These are phyloP conservation scores for Paguma larvata DNA, from an alignment of 2,797 vertebrate species.

Conservation along the genomic window DNA sequence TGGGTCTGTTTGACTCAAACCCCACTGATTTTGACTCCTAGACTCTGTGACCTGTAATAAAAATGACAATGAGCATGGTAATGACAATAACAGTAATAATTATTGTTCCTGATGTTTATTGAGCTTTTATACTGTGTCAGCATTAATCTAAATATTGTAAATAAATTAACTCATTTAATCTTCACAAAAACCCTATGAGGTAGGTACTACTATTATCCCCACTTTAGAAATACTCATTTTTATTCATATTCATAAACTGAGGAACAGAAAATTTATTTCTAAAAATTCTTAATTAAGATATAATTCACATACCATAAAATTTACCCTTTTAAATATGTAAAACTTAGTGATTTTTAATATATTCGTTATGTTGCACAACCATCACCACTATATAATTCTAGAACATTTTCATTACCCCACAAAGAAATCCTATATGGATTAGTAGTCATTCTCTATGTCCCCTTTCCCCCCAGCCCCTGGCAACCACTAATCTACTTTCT, in stretches of 20 bases:
- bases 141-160: conserved; percentile 37
- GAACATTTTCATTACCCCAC: conserved; percentile 60
- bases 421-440: conserved; percentile 60
- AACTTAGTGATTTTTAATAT: conserved; percentile 61
- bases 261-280: not conserved
- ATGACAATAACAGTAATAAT: conserved; percentile 31
- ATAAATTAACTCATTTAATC: conserved; percentile 49
- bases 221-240: conserved; percentile 39
- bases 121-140: conserved; percentile 16
- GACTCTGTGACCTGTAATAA: conserved; percentile 16
- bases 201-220: not conserved
- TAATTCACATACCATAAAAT: not conserved
- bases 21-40: conserved; percentile 27
- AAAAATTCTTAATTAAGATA: conserved; percentile 21
- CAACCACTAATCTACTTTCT: conserved; percentile 77
- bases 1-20: conserved; percentile 44
- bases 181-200: conserved; percentile 23
- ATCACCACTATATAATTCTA: conserved; percentile 48
- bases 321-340: not conserved
- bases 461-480: conserved; percentile 1
- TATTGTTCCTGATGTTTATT: conserved; percentile 21
- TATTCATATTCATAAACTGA: conserved; percentile 44
- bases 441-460: not conserved
- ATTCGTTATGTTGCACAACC: conserved; percentile 23
- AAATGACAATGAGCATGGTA: conserved; percentile 23